These are phyloP conservation scores for Panurus biarmicus DNA, from an alignment of 2,113 vertebrate genomes.

Conservation along the genomic window DNA sequence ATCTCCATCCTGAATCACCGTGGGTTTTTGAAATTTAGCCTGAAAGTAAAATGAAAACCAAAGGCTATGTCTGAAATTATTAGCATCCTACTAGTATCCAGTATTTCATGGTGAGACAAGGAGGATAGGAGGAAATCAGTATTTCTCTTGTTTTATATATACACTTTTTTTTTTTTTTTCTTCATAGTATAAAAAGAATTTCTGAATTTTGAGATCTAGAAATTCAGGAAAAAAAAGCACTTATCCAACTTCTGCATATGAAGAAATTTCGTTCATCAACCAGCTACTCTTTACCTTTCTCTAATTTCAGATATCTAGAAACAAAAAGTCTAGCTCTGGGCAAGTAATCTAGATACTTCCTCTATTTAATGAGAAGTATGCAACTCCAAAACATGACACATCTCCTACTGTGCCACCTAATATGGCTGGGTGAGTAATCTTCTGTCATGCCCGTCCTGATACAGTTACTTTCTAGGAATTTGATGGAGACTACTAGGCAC, in stretches of 20 bases:
- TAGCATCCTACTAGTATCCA: neutral
- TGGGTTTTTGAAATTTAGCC: constrained; percentile 15
- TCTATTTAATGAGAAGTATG: neutral
- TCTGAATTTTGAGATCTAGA: neutral
- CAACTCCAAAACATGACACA: neutral
- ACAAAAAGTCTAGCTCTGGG: neutral
- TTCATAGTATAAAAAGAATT: neutral
- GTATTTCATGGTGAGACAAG: neutral
- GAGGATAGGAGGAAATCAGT: neutral
- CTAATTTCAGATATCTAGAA: neutral
- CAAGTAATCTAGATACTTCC: neutral
- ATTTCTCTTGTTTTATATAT: neutral
- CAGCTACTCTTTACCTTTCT: neutral
- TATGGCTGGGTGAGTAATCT: neutral
- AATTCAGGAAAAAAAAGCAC: neutral
- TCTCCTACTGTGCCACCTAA: neutral
- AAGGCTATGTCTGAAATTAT: neutral
- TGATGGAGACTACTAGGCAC: neutral
- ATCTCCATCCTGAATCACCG: neutral
- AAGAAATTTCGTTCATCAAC: neutral
- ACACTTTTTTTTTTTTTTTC: neutral
- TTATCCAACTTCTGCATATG: neutral
- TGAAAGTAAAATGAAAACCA: constrained; percentile 17
- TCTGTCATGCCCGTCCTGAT: neutral
- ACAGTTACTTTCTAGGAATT: neutral